Evolutionary conservation across 2,797 vertebrate species (phyloP).

Genomic region (Acridotheres tristis): DNA sequence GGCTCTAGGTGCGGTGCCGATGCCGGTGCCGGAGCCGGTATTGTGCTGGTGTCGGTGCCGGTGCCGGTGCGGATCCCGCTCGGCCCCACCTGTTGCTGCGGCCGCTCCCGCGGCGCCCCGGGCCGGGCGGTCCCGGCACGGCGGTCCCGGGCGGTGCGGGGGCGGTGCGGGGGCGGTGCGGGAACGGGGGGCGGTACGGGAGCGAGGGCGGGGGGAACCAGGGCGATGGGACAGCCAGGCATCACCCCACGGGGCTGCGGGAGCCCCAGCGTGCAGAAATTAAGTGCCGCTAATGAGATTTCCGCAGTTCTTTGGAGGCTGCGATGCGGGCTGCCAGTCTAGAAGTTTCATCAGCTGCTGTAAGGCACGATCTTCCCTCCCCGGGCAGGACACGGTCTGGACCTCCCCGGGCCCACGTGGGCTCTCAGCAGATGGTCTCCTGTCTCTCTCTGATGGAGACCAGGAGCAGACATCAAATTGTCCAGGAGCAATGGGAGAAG

Average conservation of each 20-base stretch:
- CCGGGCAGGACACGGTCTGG: not conserved
- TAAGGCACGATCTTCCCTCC: not conserved
- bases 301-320: not conserved
- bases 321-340: not conserved
- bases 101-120: not conserved
- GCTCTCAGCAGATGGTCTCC: not conserved
- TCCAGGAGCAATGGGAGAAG: not conserved
- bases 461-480: not conserved
- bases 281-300: not conserved
- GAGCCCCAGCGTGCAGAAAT: rapidly evolving
- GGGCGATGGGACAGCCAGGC: not conserved
- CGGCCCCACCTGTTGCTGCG: not conserved
- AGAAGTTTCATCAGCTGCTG: not conserved
- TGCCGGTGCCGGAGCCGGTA: too few species aligned
- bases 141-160: not conserved
- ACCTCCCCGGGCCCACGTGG: not conserved
- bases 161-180: not conserved
- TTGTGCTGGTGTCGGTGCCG: not conserved
- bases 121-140: not conserved
- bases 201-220: not conserved
- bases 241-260: not conserved
- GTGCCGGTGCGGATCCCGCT: not conserved
- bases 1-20: not conserved
- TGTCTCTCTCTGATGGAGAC: not conserved
- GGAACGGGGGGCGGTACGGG: not conserved